Evolutionary conservation across 2,888 invertebrate species (phyloP), one percentile per base, ranked within the genome.

Genomic region (Tetranychus piercei): DNA sequence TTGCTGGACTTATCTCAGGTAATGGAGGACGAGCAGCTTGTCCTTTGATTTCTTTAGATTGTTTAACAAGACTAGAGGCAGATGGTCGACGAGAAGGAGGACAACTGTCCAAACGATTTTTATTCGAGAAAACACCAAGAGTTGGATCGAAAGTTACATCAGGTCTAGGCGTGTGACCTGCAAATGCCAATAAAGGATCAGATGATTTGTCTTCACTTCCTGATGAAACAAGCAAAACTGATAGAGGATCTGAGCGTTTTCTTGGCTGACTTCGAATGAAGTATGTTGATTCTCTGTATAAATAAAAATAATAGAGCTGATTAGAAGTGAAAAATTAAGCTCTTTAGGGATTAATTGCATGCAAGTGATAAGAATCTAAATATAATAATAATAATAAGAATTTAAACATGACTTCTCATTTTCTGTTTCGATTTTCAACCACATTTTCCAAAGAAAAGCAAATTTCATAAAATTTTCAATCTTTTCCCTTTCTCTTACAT

Each of bases 131-230:
- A 66, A 66, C 20, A 20, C 66, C 66, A 18, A 66, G 18, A 66
- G 66, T 66, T 66, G 66, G 66, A 11, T 66, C 66, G 8, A 66
- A 66, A 66, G 18, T 66, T 18, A 20, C 15, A 18, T 66, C 66
- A 6, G 6, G 18, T 20, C 66, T 66, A 7, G 11, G 20, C 1
- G n/a, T 66, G 8, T 20, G 18, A 66, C 66, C 34, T 66, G 66
- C 20, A 11, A 18, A 18, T 1, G n/a, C 66, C 20, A 18, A 20
- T 66, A 18, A 18, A 11, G 18, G 66, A 66, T 66, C 66, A 66
- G n/a, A 20, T 66, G 66, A 66, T 66, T 66, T 66, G 66, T 66
- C 66, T 6, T 66, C 66, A 66, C 66, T 66, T 7, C 66, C 66
- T 20, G 66, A 66, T 66, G 66, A 66, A 15, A 66, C n/a, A 20